phyloP scores from a whole-genome alignment of 1,140 invertebrate species.

The roundworm (Caenorhabditis elegans) region WBcel235 BX284605.5:15957501-15958000 shows the following conservation, averaged over 20 bases:
- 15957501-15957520: too few relatives aligned
- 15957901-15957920: not conserved
- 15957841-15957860: constrained; percentile 5
- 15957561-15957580: too few relatives aligned
- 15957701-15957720: not conserved
- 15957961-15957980: constrained; percentile 25
- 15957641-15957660: not conserved
- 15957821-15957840: constrained; percentile 43
- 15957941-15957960: constrained; percentile 26
- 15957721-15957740: constrained; percentile 26
- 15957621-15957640: too few relatives aligned
- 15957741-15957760: constrained; percentile 41
- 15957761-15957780: constrained; percentile 34
- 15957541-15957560: too few relatives aligned
- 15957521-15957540: too few relatives aligned
- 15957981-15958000: not conserved
- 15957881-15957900: not conserved
- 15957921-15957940: constrained; percentile 15
- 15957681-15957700: constrained; percentile 32
- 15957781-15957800: constrained; percentile 38
- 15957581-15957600: too few relatives aligned
- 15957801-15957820: constrained; percentile 11
- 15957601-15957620: too few relatives aligned
- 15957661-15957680: not conserved
- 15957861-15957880: not conserved